Percentiles rank a stretch among this genome's conserved stretches.
phyloP scores from a whole-genome alignment of 2,797 vertebrate genomes.

The Rachycentron canadum region DNA sequence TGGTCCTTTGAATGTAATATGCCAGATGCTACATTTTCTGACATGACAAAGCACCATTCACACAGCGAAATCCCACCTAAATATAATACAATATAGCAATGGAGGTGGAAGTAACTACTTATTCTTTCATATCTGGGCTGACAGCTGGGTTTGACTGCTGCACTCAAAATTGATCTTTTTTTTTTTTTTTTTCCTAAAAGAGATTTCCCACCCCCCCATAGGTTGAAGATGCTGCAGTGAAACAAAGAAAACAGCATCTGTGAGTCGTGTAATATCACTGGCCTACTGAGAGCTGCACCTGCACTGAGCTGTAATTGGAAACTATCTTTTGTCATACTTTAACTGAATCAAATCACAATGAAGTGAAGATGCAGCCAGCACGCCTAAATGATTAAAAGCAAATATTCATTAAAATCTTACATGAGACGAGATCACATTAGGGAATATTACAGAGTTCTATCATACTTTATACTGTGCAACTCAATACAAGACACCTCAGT shows the following conservation, averaged over 20 bases:
- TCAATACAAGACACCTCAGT: not conserved
- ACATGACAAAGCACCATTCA: not conserved
- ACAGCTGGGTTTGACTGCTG: constrained; percentile 16
- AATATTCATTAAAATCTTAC: constrained; percentile 7
- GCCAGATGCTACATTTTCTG: constrained; percentile 8
- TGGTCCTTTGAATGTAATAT: not conserved
- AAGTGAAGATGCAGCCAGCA: not conserved
- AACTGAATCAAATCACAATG: constrained; percentile 14
- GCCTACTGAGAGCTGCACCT: constrained; percentile 1
- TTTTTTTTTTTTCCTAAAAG: not conserved
- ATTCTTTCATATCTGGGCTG: not conserved
- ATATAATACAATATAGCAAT: not conserved
- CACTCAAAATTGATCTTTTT: not conserved
- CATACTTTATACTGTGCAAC: not conserved
- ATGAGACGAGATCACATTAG: not conserved
- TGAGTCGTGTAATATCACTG: not conserved
- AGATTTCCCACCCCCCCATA: not conserved
- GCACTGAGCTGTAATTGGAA: constrained; percentile 10
- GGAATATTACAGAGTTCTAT: constrained; percentile 3
- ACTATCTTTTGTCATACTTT: constrained; percentile 20
- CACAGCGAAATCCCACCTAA: not conserved
- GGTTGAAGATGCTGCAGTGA: not conserved
- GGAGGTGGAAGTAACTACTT: not conserved
- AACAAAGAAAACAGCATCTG: not conserved
- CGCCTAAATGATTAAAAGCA: constrained; percentile 11